These are phyloP conservation scores for Microhierax caerulescens DNA, from an alignment of 2,797 vertebrate genomes.

Conservation along the genomic window DNA sequence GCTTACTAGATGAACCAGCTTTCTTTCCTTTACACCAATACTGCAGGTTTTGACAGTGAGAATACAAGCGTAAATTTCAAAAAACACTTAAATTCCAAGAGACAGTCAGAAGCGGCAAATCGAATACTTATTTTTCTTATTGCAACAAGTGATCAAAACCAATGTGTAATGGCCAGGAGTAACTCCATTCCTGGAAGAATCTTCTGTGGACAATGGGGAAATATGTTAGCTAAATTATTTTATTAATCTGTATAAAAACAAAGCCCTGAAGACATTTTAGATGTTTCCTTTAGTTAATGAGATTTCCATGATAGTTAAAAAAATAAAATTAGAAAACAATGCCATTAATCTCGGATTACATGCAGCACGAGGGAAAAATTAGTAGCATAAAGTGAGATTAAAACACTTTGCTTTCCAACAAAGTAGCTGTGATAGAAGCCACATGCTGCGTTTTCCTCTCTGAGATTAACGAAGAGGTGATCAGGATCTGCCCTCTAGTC, in stretches of 20 bases:
- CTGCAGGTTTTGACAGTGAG: accelerated
- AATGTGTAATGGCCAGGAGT: background rate
- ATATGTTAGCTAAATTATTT: background rate
- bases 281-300: slow-evolving; percentile 55
- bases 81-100: background rate
- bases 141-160: background rate
- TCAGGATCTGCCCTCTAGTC: background rate
- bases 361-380: slow-evolving; percentile 21
- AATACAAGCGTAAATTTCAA: accelerated
- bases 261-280: background rate
- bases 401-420: background rate
- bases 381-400: slow-evolving; percentile 17
- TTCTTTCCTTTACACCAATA: background rate
- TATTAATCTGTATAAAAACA: background rate
- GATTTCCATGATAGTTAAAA: slow-evolving; percentile 50
- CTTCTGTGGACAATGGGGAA: background rate
- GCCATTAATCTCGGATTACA: slow-evolving; percentile 51
- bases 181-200: background rate
- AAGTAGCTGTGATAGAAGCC: background rate
- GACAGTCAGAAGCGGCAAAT: background rate
- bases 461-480: background rate
- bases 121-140: background rate
- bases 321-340: slow-evolving; percentile 47
- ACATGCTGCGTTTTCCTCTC: accelerated
- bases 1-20: background rate